phyloP scores from a whole-genome alignment of 2,888 invertebrate species.

The Epinotia demarniana region DNA sequence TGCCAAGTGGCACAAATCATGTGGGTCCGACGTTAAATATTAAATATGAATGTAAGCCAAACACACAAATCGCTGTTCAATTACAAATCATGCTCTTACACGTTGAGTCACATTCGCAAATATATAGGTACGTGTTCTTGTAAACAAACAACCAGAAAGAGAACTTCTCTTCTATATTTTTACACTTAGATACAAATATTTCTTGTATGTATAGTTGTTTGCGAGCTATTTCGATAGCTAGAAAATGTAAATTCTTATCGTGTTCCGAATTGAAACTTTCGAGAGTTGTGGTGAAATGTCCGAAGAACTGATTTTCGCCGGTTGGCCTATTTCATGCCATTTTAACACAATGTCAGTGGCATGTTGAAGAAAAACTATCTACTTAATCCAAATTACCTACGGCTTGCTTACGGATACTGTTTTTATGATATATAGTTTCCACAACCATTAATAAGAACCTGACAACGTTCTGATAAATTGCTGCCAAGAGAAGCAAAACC shows the following conservation, averaged over 20 bases:
- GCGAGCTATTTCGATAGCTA: not conserved
- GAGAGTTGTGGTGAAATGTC: not conserved
- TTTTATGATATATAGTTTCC: not conserved
- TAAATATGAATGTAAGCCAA: conserved; percentile 53
- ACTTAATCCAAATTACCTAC: too few relatives aligned
- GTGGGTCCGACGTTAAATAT: conserved; percentile 51
- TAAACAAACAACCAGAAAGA: conserved; percentile 43
- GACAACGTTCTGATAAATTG: conserved; percentile 1
- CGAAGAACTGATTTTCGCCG: not conserved
- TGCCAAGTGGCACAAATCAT: conserved; percentile 61
- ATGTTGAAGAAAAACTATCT: not conserved
- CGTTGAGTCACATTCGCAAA: conserved; percentile 35
- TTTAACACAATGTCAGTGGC: not conserved
- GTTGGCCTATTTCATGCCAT: not conserved
- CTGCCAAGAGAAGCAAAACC: conserved; percentile 23
- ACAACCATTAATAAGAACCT: conserved; percentile 19
- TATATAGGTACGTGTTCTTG: conserved; percentile 43
- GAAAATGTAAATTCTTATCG: not conserved
- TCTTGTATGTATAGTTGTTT: conserved; percentile 27
- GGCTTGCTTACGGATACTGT: not conserved
- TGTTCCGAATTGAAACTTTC: not conserved
- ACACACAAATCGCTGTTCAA: conserved; percentile 50
- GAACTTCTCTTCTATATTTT: conserved; percentile 16
- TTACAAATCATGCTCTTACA: conserved; percentile 30
- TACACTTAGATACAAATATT: not conserved